A percentile compares a stretch with the other conserved stretches of the same genome.
These are phyloP conservation scores for Drosophila quinaria DNA, from an alignment of 2,888 invertebrate species.

Conservation along the genomic window DNA sequence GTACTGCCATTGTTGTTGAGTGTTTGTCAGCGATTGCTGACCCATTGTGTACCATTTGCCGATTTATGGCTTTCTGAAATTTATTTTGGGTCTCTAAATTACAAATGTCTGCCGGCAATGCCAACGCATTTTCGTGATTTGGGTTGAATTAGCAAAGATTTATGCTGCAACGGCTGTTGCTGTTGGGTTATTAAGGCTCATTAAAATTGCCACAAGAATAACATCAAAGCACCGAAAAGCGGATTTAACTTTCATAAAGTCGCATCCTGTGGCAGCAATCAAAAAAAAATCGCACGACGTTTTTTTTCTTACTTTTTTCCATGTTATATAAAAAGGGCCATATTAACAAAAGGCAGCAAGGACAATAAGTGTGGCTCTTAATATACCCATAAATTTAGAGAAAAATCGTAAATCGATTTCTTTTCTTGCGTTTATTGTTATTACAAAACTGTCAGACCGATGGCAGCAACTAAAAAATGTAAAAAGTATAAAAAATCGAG, in stretches of 20 bases:
- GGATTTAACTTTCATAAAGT: constrained; percentile 41
- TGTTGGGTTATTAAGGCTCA: constrained; percentile 63
- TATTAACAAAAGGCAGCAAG: constrained; percentile 51
- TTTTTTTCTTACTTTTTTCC: constrained; percentile 6
- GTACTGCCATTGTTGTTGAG: constrained; percentile 20
- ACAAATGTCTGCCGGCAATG: constrained; percentile 54
- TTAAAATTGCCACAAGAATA: constrained; percentile 49
- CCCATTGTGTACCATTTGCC: constrained; percentile 60
- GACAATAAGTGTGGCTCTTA: constrained; percentile 56
- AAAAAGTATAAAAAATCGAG: constrained; percentile 8
- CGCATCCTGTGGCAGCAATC: constrained; percentile 50
- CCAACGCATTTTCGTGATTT: constrained; percentile 63
- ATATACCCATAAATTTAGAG: constrained; percentile 78
- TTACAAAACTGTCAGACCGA: constrained; percentile 70
- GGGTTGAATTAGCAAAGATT: constrained; percentile 68
- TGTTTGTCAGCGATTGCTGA: constrained; percentile 50
- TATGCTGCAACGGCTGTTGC: constrained; percentile 60
- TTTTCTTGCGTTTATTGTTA: constrained; percentile 74
- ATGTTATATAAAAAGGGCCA: constrained; percentile 19
- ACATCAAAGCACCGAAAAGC: constrained; percentile 44
- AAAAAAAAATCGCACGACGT: constrained; percentile 60
- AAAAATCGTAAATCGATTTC: constrained; percentile 80
- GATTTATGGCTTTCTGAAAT: constrained; percentile 75
- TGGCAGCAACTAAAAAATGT: constrained; percentile 37
- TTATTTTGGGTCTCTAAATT: constrained; percentile 66